These are phyloP conservation scores for Nomada fabriciana DNA, from an alignment of 2,888 invertebrate genomes.

Conservation along the genomic window DNA sequence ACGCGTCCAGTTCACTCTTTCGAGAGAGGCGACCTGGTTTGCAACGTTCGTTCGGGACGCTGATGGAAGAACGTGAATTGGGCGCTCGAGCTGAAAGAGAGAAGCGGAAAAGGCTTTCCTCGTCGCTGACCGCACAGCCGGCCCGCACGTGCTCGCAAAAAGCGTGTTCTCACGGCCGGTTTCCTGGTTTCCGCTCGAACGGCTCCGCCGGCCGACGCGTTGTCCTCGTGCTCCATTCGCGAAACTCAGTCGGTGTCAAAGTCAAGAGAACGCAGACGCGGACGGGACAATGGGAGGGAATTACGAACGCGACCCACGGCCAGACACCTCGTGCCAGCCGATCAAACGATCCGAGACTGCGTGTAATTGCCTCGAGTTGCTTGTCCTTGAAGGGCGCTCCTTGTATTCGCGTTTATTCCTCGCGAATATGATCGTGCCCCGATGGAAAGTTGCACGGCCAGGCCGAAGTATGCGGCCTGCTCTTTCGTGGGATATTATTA, in stretches of 20 bases:
- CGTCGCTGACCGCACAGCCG: neutral
- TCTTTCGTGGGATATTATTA: neutral
- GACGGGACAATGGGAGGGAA: conserved; percentile 21
- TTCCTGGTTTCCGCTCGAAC: conserved; percentile 79
- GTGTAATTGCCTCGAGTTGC: conserved; percentile 27
- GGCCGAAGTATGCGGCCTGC: neutral
- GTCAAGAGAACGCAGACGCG: conserved; percentile 76
- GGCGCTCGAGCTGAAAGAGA: neutral
- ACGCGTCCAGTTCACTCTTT: too few species aligned
- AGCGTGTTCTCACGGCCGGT: conserved; percentile 72
- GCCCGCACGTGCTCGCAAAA: conserved; percentile 59
- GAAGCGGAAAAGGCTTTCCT: conserved; percentile 39
- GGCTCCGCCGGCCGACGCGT: conserved; percentile 59
- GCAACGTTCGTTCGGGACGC: neutral
- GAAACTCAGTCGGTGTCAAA: conserved; percentile 76
- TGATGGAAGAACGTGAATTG: too few species aligned
- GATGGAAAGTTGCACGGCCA: conserved; percentile 1
- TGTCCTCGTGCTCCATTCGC: conserved; percentile 79
- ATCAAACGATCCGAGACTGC: conserved; percentile 16
- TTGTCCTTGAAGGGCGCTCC: conserved; percentile 40
- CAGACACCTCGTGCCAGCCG: conserved; percentile 1
- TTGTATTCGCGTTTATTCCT: neutral
- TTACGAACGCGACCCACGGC: conserved; percentile 3
- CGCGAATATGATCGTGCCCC: neutral
- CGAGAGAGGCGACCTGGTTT: too few species aligned